Evolutionary conservation across 2,113 vertebrate species (phyloP), one percentile per base, ranked within the genome.

Genomic region (Phrynosoma platyrhinos): DNA sequence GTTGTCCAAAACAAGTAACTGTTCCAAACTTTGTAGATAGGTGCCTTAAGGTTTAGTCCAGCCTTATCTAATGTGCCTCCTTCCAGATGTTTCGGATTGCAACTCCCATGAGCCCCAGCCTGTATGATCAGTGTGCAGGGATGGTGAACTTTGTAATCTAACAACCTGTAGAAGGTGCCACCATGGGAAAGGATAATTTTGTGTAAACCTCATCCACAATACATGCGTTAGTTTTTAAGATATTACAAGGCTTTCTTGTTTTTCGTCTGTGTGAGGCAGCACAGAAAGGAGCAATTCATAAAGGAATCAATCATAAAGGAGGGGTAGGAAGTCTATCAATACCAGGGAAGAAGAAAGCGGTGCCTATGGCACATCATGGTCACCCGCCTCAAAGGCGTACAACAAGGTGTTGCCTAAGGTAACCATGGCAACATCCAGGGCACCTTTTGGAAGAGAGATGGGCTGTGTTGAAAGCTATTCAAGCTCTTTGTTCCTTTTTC

Each of bases 361-460:
- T 52, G 55, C 36, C 55, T 32, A n/a, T 6, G 47, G 68, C 47
- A 32, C 30, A 42, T 87, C 32, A 62, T 81, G 69, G 27, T 42
- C 52, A n/a, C 62, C 32, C 23, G 10, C 36, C 32, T 74, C 53
- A 64, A 69, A 87, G 68, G 64, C 16, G 30, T 30, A 23, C 10
- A 62, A 23, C 66, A 87, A 36, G 42, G n/a, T 53, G 47, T 86
- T 55, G 82, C 83, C 18, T 86, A 18, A 36, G 40, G 75, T 81
- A 93, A 71, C 76, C 62, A 32, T 68, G 69, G 76, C 81, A 90
- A 94, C 69, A 71, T 20, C 16, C 77, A 20, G 71, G 85, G 36
- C 55, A 71, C 55, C 84, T 92, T 55, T 55, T 42, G 62, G 69
- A 90, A n/a, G 53, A 9, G 84, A 25, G 71, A 71, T 47, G 64